Conservation (phyloP, 30 jellyfish, hydroid and myxozoan genomes). For the Turritopsis dohrnii region DNA sequence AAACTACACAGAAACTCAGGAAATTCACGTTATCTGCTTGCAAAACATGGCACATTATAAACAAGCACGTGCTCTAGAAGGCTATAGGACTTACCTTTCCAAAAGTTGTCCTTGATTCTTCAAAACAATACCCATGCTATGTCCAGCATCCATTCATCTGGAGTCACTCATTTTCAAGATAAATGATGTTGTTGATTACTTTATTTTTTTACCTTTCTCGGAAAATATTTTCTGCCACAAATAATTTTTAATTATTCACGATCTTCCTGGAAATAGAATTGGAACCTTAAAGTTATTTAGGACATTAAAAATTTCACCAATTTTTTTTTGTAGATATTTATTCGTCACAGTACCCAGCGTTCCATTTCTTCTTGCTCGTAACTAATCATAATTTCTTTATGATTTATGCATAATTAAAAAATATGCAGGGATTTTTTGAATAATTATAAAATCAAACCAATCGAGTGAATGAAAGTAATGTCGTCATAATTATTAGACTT, state of each 20-base stretch:
- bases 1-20: background rate
- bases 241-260: background rate
- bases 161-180: background rate
- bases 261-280: background rate
- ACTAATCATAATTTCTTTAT: conserved; percentile 2
- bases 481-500: background rate
- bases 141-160: background rate
- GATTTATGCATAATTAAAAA: conserved; percentile 25
- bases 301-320: background rate
- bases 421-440: conserved; percentile 13
- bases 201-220: background rate
- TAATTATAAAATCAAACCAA: background rate
- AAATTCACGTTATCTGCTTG: conserved; percentile 13
- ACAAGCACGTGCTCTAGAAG: conserved; percentile 7
- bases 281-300: background rate
- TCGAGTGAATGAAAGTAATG: background rate
- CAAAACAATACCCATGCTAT: background rate
- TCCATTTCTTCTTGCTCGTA: conserved; percentile 21
- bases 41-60: background rate
- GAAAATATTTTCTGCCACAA: background rate
- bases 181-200: background rate
- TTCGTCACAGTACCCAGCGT: conserved; percentile 19
- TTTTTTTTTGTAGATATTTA: background rate
- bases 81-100: background rate
- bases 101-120: background rate